A percentile compares a stretch with the other conserved stretches of the same genome.
Evolutionary conservation across 2,888 invertebrate genomes (phyloP).

Genomic region (Anthrax anthrax): DNA sequence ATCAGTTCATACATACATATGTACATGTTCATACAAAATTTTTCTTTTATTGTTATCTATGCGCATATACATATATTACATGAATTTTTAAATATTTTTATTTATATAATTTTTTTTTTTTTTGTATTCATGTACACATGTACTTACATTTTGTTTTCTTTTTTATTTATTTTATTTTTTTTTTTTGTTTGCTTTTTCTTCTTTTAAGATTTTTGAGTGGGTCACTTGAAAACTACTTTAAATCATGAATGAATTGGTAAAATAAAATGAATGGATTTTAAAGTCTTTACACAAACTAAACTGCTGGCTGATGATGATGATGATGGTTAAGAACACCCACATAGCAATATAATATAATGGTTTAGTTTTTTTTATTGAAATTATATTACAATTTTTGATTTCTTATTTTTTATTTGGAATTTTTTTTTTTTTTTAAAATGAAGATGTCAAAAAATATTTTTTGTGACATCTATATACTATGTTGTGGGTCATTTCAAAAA

Average conservation of each 20-base stretch:
- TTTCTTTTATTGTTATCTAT: not conserved
- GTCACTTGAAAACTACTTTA: not conserved
- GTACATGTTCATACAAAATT: conserved; percentile 11
- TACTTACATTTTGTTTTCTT: not conserved
- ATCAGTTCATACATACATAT: too few species aligned
- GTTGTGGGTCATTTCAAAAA: conserved; percentile 9
- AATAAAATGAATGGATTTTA: conserved; percentile 1
- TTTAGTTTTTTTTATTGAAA: too few species aligned
- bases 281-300: not conserved
- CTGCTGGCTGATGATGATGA: too few species aligned
- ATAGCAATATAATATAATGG: conserved; percentile 1
- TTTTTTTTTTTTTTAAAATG: conserved; percentile 2
- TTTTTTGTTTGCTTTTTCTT: too few species aligned
- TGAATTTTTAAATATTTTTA: too few species aligned
- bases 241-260: not conserved
- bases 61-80: not conserved
- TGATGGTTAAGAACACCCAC: conserved; percentile 8
- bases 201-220: conserved; percentile 6
- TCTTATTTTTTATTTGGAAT: too few species aligned
- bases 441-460: conserved; percentile 12
- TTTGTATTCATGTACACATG: not conserved
- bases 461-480: conserved; percentile 10
- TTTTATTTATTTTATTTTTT: too few species aligned
- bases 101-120: too few species aligned
- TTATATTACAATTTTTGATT: too few species aligned